Evolutionary conservation across 2,113 vertebrate genomes (phyloP), one percentile per base, ranked within the genome.

Genomic region (Actinemys pallida): DNA sequence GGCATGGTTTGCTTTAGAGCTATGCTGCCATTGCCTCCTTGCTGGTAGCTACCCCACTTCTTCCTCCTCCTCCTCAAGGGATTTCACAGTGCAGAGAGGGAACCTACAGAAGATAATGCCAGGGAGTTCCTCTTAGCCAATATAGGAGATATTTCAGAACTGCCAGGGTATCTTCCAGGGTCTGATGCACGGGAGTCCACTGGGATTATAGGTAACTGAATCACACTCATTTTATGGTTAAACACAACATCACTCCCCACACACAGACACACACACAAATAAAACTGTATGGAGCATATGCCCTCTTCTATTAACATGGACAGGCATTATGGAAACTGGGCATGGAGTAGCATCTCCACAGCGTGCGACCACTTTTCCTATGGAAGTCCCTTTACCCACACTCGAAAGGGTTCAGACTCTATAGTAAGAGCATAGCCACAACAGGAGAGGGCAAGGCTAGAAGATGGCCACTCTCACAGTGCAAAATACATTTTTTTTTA

Each of bases 21-120:
- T 0, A 0, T 3, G 24, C 3, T 80, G 2, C 6, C 5, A 42
- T 25, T 22, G 39, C 39, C 6, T 14, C 42, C 75, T 47, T 78
- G 24, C 39, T 25, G 39, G 9, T 22, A 25, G 20, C 39, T 45
- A 76, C 42, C 24, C 5, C 13, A 27, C 39, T 78, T 50, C 27
- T 4, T 76, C 45, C 45, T 47, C 56, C 7, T 13, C 20, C 6
- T 72, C 9, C 62, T 4, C 12, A 69, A 1, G n/a, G 27, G 20
- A n/a, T 3, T 87, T 94, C 4, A 86, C 31, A 50, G 47, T 27
- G 24, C n/a, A 80, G 0, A 53, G 19, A 62, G 82, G 16, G 76
- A 10, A 4, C 52, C 9, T 78, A 16, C 2, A 5, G 83, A 85
- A 16, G 12, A 62, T 7, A 86, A 78, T 47, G 42, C 75, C 24